A percentile compares a stretch with the other conserved stretches of the same genome.
These are phyloP conservation scores for Polymixis flavicincta DNA, from an alignment of 2,888 invertebrate genomes.

Conservation along the genomic window DNA sequence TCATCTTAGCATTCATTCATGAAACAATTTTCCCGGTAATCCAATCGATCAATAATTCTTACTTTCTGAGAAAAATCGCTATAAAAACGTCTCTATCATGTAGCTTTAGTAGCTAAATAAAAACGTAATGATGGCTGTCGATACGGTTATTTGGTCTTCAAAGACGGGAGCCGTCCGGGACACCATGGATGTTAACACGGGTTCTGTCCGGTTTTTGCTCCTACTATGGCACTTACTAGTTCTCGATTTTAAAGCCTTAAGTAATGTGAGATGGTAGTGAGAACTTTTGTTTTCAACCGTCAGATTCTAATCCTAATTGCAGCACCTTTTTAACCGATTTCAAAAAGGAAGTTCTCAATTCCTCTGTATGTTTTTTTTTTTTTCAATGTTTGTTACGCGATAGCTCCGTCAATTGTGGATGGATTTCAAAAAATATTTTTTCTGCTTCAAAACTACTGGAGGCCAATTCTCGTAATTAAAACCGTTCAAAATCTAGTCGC, in stretches of 20 bases:
- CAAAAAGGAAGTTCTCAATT: no score
- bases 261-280: neutral
- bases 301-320: neutral
- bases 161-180: conserved; percentile 33
- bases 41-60: neutral
- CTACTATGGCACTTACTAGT: conserved; percentile 18
- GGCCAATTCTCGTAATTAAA: no score
- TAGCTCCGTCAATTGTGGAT: no score
- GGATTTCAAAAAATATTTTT: no score
- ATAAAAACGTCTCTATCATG: conserved; percentile 8
- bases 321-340: neutral
- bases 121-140: conserved; percentile 25
- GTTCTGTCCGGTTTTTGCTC: conserved; percentile 31
- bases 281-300: neutral
- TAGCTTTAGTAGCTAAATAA: conserved; percentile 2
- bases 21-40: conserved; percentile 18
- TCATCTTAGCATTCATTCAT: conserved; percentile 32
- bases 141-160: conserved; percentile 41
- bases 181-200: conserved; percentile 15
- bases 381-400: no score
- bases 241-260: neutral
- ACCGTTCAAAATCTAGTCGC: no score
- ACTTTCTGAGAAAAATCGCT: conserved; percentile 20
- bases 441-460: no score
- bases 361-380: no score